A percentile compares a stretch with the other conserved stretches of the same genome.
phyloP scores from a whole-genome alignment of 2,888 invertebrate species.

The Cantharis nigra region DNA sequence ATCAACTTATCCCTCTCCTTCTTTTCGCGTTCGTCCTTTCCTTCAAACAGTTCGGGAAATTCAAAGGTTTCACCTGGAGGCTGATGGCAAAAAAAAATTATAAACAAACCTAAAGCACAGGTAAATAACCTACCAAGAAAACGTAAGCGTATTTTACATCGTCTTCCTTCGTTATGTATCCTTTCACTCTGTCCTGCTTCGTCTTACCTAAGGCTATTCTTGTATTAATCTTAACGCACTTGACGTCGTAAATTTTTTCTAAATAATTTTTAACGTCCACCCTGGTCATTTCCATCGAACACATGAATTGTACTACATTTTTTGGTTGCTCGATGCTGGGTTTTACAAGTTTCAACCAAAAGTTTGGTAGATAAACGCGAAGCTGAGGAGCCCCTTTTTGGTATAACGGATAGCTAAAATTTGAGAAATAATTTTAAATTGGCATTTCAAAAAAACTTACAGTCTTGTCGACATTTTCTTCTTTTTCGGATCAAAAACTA shows the following conservation, averaged over 20 bases:
- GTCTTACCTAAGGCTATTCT: slow-evolving; percentile 73
- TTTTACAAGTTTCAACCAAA: slow-evolving; percentile 92
- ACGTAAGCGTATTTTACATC: slow-evolving; percentile 82
- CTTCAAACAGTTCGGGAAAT: slow-evolving; percentile 75
- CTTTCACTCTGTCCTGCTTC: slow-evolving; percentile 62
- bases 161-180: slow-evolving; percentile 78
- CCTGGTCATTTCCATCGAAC: slow-evolving; percentile 93
- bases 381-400: slow-evolving; percentile 93
- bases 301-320: slow-evolving; percentile 85
- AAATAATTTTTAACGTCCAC: slow-evolving; percentile 90
- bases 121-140: slow-evolving; percentile 63
- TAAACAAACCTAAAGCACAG: neutral
- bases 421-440: neutral
- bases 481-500: neutral
- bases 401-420: slow-evolving; percentile 83
- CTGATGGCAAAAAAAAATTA: slow-evolving; percentile 57
- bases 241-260: slow-evolving; percentile 91
- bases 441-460: neutral
- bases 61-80: slow-evolving; percentile 72
- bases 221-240: slow-evolving; percentile 77
- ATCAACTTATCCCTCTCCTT: slow-evolving; percentile 65
- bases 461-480: slow-evolving; percentile 14
- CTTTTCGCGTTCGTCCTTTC: slow-evolving; percentile 56
- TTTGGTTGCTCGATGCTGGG: slow-evolving; percentile 69
- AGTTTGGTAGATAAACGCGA: slow-evolving; percentile 91